A percentile compares a stretch with the other conserved stretches of the same genome.
phyloP scores from a whole-genome alignment of 2,797 vertebrate species.

The Mionectes olivaceus region DNA sequence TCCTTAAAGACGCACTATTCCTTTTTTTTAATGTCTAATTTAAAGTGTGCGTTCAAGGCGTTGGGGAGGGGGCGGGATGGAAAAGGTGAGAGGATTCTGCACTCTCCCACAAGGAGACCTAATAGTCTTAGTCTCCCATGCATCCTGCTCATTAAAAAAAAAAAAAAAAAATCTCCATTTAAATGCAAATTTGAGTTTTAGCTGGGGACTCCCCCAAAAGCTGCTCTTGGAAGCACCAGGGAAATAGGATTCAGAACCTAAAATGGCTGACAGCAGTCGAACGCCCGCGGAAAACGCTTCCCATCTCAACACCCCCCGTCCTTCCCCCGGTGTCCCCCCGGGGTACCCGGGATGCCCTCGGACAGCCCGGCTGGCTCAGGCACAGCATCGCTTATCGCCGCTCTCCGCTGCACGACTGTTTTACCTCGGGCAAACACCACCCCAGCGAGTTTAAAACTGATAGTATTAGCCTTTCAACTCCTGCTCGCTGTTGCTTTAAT shows the following conservation, averaged over 20 bases:
- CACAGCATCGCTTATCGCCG: not conserved
- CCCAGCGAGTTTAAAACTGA: not conserved
- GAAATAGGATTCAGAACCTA: constrained; percentile 72
- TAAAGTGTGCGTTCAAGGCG: constrained; percentile 36
- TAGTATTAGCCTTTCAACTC: not conserved
- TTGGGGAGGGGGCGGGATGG: not conserved
- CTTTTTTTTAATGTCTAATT: constrained; percentile 54
- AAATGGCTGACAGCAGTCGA: constrained; percentile 68
- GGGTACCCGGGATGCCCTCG: not conserved
- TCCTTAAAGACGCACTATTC: constrained; percentile 60
- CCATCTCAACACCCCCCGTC: not conserved
- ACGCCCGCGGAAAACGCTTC: not conserved
- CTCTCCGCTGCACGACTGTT: not conserved
- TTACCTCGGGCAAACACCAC: not conserved
- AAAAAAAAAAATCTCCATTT: constrained; percentile 78
- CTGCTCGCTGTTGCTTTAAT: not conserved
- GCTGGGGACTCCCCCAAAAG: constrained; percentile 78
- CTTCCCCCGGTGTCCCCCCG: not conserved
- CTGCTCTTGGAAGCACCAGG: constrained; percentile 65
- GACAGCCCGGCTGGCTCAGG: not conserved
- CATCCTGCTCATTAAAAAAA: constrained; percentile 84
- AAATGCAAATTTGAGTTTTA: constrained; percentile 85
- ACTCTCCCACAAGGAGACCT: constrained; percentile 80
- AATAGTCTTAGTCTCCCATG: constrained; percentile 83
- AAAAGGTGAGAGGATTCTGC: constrained; percentile 76